Conservation (phyloP, 1,140 invertebrate species). For the Nixonia krombeini region DNA sequence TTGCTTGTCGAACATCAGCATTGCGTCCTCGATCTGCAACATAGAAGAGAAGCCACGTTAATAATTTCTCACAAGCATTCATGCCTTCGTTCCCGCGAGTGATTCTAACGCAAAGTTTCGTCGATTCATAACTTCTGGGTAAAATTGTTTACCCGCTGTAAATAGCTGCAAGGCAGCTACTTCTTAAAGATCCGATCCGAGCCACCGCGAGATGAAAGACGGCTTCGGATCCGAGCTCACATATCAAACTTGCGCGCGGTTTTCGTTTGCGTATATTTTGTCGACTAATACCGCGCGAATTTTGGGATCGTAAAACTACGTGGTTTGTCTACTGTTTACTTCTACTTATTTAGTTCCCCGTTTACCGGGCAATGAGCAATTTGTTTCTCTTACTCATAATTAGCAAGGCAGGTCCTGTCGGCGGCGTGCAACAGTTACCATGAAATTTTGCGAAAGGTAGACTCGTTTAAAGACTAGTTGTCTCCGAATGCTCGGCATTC, state of each 20-base stretch:
- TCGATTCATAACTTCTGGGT: constrained; percentile 6
- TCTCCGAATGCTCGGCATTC: constrained; percentile 29
- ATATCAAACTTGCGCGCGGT: no score
- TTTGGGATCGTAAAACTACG: no score
- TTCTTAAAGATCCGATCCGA: constrained; percentile 20
- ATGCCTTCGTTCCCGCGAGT: neutral
- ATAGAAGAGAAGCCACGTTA: constrained; percentile 60
- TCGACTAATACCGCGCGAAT: no score
- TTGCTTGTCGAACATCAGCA: constrained; percentile 99
- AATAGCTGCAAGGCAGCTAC: constrained; percentile 23
- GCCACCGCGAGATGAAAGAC: constrained; percentile 15
- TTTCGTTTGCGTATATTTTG: no score
- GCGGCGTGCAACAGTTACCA: neutral
- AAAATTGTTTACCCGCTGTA: constrained; percentile 21
- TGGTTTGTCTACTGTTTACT: no score
- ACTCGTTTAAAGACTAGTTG: constrained; percentile 30
- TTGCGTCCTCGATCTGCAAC: constrained; percentile 99
- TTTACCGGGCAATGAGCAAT: no score
- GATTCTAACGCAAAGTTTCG: constrained; percentile 3
- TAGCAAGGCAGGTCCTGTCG: no score
- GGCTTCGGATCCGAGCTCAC: no score
- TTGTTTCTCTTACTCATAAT: no score
- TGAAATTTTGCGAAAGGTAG: constrained; percentile 11
- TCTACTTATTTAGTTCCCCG: no score
- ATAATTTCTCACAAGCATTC: constrained; percentile 3